phyloP scores from a whole-genome alignment of 2,113 vertebrate genomes.

The Hylia prasina region DNA sequence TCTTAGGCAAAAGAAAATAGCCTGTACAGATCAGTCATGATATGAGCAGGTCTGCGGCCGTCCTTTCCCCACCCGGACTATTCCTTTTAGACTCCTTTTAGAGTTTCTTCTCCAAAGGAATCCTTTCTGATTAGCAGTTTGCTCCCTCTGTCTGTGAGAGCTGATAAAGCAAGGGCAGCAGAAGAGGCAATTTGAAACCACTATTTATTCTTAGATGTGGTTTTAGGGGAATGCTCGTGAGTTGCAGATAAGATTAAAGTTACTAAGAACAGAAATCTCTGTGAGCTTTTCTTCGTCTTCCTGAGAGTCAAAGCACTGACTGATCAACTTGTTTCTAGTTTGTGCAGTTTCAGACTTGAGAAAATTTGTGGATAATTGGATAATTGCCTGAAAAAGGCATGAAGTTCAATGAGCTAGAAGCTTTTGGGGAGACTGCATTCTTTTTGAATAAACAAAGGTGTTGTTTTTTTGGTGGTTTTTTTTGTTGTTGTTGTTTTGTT shows the following conservation, averaged over 20 bases:
- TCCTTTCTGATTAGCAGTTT: slow-evolving; percentile 28
- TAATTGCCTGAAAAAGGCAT: neutral
- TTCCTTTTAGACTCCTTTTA: neutral
- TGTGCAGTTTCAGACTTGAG: neutral
- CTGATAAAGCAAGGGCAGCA: slow-evolving; percentile 25
- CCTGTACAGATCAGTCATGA: neutral
- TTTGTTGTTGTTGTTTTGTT: neutral
- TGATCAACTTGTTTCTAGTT: neutral
- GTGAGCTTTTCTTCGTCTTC: neutral
- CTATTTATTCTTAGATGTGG: neutral
- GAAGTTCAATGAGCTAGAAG: neutral
- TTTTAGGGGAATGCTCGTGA: neutral
- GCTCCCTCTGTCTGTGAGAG: slow-evolving; percentile 60
- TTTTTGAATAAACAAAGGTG: neutral
- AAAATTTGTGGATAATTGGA: neutral
- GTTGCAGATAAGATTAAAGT: neutral
- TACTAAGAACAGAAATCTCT: neutral
- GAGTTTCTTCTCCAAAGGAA: neutral
- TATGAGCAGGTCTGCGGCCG: neutral
- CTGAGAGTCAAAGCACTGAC: neutral
- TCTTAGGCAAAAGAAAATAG: neutral
- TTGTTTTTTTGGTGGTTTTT: neutral
- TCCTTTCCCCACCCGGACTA: neutral
- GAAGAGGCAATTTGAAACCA: neutral
- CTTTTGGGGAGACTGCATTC: neutral